These are phyloP conservation scores for Anser cygnoides DNA, from an alignment of 2,113 vertebrate genomes.

Conservation along the genomic window DNA sequence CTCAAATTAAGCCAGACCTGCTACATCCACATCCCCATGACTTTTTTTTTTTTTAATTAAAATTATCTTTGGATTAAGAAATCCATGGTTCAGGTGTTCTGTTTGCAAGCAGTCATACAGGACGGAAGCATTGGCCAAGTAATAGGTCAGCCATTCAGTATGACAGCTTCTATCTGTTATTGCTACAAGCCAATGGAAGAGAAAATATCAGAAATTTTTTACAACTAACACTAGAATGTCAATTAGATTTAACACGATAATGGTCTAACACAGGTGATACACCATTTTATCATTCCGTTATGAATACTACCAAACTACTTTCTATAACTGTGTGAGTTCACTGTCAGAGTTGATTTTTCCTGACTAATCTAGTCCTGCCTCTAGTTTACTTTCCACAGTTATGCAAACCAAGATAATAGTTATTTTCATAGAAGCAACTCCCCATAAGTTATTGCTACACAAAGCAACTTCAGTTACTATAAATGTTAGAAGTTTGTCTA, in stretches of 20 bases:
- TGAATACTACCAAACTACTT: neutral
- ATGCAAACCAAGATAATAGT: neutral
- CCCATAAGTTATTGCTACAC: neutral
- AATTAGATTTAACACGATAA: neutral
- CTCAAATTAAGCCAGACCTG: neutral
- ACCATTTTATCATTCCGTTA: neutral
- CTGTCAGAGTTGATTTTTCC: neutral
- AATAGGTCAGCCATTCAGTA: neutral
- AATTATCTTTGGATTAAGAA: conserved; percentile 30
- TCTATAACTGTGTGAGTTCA: neutral
- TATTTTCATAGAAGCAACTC: neutral
- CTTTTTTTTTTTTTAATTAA: neutral
- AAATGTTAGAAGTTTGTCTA: neutral
- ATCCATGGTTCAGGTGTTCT: neutral
- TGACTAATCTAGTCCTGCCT: neutral
- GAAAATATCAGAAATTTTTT: neutral
- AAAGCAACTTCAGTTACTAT: neutral
- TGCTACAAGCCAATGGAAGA: conserved; percentile 21
- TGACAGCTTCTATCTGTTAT: conserved; percentile 4
- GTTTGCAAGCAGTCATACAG: neutral
- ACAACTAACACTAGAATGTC: neutral
- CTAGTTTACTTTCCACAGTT: neutral
- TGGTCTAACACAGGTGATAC: neutral
- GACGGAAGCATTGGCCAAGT: neutral
- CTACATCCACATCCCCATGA: neutral